Base-by-base conservation (phyloP, 2,113 vertebrate species). In the Mobula birostris region DNA sequence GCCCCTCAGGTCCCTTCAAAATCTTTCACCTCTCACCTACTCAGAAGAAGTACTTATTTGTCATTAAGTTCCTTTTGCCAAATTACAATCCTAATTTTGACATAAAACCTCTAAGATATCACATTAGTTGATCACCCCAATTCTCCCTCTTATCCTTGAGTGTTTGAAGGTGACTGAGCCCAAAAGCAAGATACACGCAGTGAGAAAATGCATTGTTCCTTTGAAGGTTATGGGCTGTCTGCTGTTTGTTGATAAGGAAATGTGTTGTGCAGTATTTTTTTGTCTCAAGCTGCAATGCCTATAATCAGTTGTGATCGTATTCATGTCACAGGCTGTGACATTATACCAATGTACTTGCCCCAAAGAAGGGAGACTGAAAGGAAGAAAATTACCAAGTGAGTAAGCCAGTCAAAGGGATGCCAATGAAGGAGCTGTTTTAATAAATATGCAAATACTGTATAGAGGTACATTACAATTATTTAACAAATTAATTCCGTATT, bases 311-410 rank as follows among this genome's bases (percentile, higher is more conserved):
- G 14, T 5, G 85, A 90, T 90, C 85, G 6, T 90, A 90, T 90
- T 90, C 85, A 90, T 90, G 85, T 66, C 85, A 90, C 58, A 66
- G 85, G 85, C 85, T 90, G 61, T 90, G 85, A 90, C 85, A 90
- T 90, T 90, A 29, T 68, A 61, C 61, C 5, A n/a, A 32, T 17
- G 61, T 32, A 66, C 58, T 90, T 90, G 85, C 61, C 61, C 61
- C 85, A 66, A 90, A 90, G 29, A 68, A 90, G 85, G 32, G 61
- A n/a, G 61, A 66, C 32, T 90, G 29, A 68, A 90, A 32, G 19
- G 17, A 90, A 90, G 85, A 68, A 90, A 90, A 90, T 90, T 90
- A 32, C 15, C n/a, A 90, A 66, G n/a, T 90, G 29, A 66, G n/a
- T 32, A 90, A 90, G n/a, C n/a, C 61, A 90, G 27, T 90, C 85